These are phyloP conservation scores for Drymodes brunneopygia DNA, from an alignment of 2,113 vertebrate species.

Conservation along the genomic window DNA sequence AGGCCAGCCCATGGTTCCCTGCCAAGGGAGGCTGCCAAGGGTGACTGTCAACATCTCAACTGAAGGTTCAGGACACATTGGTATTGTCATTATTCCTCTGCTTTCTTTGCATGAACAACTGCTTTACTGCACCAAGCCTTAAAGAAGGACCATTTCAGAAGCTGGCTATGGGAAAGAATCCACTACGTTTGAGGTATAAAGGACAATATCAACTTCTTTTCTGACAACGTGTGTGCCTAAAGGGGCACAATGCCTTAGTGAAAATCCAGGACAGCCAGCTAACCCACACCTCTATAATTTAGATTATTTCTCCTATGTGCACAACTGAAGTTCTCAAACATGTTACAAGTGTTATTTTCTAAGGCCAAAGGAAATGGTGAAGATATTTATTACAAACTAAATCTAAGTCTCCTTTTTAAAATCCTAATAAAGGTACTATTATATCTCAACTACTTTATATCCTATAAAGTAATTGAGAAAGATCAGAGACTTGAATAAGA, in stretches of 20 bases:
- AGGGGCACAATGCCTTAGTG: neutral
- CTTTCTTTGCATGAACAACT: neutral
- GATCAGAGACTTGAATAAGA: neutral
- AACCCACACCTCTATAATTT: neutral
- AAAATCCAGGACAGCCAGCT: neutral
- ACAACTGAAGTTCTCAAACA: neutral
- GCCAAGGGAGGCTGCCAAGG: neutral
- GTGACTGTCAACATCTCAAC: neutral
- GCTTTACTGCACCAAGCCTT: neutral
- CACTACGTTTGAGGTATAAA: neutral
- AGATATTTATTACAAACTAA: neutral
- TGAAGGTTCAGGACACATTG: neutral
- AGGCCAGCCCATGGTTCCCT: neutral
- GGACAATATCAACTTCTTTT: neutral
- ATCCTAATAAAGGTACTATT: neutral
- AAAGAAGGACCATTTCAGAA: neutral
- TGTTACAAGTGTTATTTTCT: neutral
- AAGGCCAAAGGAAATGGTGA: neutral
- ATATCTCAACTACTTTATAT: neutral
- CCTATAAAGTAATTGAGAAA: neutral
- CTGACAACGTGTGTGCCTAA: rapidly evolving
- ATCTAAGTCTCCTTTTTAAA: neutral
- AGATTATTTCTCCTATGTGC: neutral
- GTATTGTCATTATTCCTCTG: neutral
- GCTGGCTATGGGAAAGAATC: neutral